Evolutionary conservation across 2,797 vertebrate genomes (phyloP), one percentile per base, ranked within the genome.

Genomic region (Erethizon dorsatum): DNA sequence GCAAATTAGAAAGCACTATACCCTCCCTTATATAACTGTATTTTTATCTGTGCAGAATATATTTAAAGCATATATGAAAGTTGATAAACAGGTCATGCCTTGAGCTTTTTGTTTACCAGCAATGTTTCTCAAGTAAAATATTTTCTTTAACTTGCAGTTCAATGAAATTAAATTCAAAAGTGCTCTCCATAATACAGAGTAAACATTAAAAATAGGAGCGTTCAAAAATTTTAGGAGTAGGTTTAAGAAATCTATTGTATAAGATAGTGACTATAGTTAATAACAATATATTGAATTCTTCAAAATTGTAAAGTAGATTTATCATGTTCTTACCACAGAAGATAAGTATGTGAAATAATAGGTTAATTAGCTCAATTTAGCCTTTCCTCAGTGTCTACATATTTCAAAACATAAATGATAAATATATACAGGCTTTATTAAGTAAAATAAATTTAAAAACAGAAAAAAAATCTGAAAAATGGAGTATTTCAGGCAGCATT

Each of bases 331-430:
- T 1, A 5, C 7, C 17, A 71, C 33, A 69, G 73, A 14, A 65
- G 77, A 52, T 18, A 67, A 69, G 61, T 59, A 45, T 54, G 45
- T 6, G 22, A 69, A 26, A 77, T 52, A 57, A 83, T 41, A 18
- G 67, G 83, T 17, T 91, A 59, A 59, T 91, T 91, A 83, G 41
- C 33, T 91, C 57, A 59, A 5, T 54, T 75, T 87, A 31, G 1
- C 54, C 69, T 88, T 88, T 59, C 45, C 24, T 28, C n/a, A 31
- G 37, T 83, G 57, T 54, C 12, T 69, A 54, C 45, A 20, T 78
- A 78, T 87, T 94, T 94, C 59, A 87, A 87, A 89, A 54, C 45
- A 8, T 78, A 54, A 5, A 52, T 86, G 9, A 33, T 77, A 88
- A n/a, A 56, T 59, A 75, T 63, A 37, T 90, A 63, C 3, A 75